These are phyloP conservation scores for Mesitornis unicolor DNA, from an alignment of 2,113 vertebrate species.

Conservation along the genomic window DNA sequence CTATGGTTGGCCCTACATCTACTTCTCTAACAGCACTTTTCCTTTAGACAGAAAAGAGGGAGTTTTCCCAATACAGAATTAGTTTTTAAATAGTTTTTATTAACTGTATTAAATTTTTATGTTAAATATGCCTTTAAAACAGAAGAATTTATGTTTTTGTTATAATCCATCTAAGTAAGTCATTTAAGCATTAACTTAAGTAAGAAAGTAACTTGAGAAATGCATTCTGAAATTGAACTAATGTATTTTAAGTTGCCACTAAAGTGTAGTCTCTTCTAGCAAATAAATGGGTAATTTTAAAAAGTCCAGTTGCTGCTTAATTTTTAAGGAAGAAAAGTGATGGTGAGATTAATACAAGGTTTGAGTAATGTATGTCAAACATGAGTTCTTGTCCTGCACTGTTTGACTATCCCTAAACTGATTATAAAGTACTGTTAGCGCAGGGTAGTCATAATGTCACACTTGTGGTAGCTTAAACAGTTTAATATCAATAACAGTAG, in stretches of 20 bases:
- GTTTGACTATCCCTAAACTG: not conserved
- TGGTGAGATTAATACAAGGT: not conserved
- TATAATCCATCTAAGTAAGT: not conserved
- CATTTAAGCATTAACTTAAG: not conserved
- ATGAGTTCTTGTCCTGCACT: not conserved
- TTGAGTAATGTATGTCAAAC: not conserved
- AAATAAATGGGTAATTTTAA: not conserved
- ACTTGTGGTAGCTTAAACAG: not conserved
- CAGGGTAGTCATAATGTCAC: not conserved
- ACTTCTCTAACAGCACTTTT: not conserved
- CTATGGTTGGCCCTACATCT: not conserved
- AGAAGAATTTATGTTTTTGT: not conserved
- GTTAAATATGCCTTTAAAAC: not conserved
- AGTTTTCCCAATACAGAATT: not conserved
- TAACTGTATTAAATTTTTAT: not conserved
- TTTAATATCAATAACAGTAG: not conserved
- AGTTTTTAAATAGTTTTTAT: not conserved
- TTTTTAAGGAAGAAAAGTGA: not conserved
- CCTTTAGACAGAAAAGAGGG: not conserved
- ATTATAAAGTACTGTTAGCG: not conserved
- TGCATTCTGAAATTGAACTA: not conserved
- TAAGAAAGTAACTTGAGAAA: too few species aligned
- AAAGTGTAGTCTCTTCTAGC: not conserved
- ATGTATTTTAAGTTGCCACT: not conserved
- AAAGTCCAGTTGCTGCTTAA: not conserved